These are phyloP conservation scores for Sabatieria punctata DNA, from an alignment of 2,888 invertebrate genomes.

Conservation along the genomic window DNA sequence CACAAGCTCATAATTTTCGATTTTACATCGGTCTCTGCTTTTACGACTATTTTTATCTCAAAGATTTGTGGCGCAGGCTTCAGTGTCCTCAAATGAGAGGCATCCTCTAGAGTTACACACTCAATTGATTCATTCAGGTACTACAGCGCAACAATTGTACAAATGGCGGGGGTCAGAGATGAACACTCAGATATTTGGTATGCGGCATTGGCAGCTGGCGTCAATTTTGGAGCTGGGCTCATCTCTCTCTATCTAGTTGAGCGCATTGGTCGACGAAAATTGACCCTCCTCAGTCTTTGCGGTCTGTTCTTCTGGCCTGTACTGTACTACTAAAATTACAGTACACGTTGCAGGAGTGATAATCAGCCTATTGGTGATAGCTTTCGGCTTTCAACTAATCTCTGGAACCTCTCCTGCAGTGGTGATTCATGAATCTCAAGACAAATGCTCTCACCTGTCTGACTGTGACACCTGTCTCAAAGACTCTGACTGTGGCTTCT, in stretches of 20 bases:
- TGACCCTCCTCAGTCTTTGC: slow-evolving; percentile 21
- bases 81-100: too few species aligned
- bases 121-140: slow-evolving; percentile 37
- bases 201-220: slow-evolving; percentile 32
- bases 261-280: slow-evolving; percentile 30
- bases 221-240: slow-evolving; percentile 38
- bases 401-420: slow-evolving; percentile 31
- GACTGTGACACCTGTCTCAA: slow-evolving; percentile 37
- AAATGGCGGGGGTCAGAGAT: slow-evolving; percentile 36
- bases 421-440: slow-evolving; percentile 25
- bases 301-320: slow-evolving; percentile 20
- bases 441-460: too few species aligned
- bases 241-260: slow-evolving; percentile 33
- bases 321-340: slow-evolving; percentile 25
- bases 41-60: too few species aligned
- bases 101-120: too few species aligned
- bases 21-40: too few species aligned
- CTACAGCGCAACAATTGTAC: slow-evolving; percentile 41
- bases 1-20: too few species aligned
- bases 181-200: slow-evolving; percentile 38
- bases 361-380: slow-evolving; percentile 33
- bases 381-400: slow-evolving; percentile 35
- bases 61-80: too few species aligned
- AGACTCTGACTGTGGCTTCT: slow-evolving; percentile 37
- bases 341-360: slow-evolving; percentile 27